Evolutionary conservation across 2,113 vertebrate genomes (phyloP).

Genomic region (Arenaria interpres): DNA sequence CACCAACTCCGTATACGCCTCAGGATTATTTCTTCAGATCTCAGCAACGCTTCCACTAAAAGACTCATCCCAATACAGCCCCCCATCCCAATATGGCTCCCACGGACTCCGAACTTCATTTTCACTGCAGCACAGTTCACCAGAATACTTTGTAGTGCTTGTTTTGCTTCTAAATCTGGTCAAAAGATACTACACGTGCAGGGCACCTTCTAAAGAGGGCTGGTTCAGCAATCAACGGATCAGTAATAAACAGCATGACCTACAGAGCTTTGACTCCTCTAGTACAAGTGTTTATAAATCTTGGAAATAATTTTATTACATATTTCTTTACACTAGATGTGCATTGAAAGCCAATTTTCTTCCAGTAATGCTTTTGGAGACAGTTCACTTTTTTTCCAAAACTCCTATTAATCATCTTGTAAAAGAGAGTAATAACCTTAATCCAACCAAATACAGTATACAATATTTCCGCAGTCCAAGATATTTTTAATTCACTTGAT

Average conservation of each 20-base stretch:
- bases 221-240: background rate
- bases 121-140: background rate
- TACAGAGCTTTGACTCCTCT: background rate
- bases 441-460: background rate
- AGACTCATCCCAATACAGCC: background rate
- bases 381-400: background rate
- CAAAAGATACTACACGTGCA: background rate
- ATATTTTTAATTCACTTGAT: background rate
- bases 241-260: background rate
- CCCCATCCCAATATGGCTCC: background rate
- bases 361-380: background rate
- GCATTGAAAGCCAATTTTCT: background rate
- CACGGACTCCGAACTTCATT: background rate
- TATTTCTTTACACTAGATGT: background rate
- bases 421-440: background rate
- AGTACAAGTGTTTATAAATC: background rate
- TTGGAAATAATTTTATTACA: background rate
- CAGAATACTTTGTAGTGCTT: background rate
- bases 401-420: background rate
- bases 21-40: background rate
- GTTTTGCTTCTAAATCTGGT: background rate
- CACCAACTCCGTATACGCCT: fast-evolving
- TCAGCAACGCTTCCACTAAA: background rate
- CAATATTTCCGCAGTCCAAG: background rate
- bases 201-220: background rate